Evolutionary conservation across 2,113 vertebrate genomes (phyloP), one percentile per base, ranked within the genome.

Genomic region (Caloenas nicobarica): DNA sequence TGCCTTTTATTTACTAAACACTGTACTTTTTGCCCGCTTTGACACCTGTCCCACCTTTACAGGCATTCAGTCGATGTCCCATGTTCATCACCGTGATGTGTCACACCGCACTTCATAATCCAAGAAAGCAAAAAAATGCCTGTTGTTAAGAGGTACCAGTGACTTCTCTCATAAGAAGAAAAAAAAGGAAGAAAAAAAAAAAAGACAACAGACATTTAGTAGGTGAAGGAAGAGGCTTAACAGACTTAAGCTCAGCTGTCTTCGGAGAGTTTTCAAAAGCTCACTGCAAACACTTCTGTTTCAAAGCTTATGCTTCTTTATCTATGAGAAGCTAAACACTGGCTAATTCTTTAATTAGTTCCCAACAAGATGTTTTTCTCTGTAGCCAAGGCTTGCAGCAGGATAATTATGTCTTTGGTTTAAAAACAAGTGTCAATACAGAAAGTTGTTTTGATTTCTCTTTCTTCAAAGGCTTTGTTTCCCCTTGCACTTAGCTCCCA

Each of bases 271-370:
- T 95, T 88, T 95, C 60, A 71, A 95, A 94, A 94, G 87, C 94
- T 81, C 87, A 40, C 22, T 79, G 89, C 81, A 95, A 95, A 95
- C 33, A 54, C 78, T 94, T 96, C 80, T 93, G 78, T 81, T 95
- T 85, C 80, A 48, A 84, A 94, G 80, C 91, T 95, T 94, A 88
- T 91, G 82, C 42, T 97, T 48, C 81, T 88, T 93, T 92, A 86
- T 94, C 88, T 95, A 2, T 34, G 60, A 94, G 81, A 93, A 95
- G 80, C 81, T 96, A 76, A 96, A 93, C 33, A 51, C 64, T 61
- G 64, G 38, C 54, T 95, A 95, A 97, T 92, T 95, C 83, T 96
- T 96, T 96, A 96, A 93, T 96, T 97, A 77, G 57, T 87, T 96
- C 93, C 77, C 79, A 70, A 65, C 28, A 81, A 86, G 83, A 84